A percentile compares a stretch with the other conserved stretches of the same genome.
These are phyloP conservation scores for Anisognathus igniventris DNA, from an alignment of 2,797 vertebrate genomes.

Conservation along the genomic window DNA sequence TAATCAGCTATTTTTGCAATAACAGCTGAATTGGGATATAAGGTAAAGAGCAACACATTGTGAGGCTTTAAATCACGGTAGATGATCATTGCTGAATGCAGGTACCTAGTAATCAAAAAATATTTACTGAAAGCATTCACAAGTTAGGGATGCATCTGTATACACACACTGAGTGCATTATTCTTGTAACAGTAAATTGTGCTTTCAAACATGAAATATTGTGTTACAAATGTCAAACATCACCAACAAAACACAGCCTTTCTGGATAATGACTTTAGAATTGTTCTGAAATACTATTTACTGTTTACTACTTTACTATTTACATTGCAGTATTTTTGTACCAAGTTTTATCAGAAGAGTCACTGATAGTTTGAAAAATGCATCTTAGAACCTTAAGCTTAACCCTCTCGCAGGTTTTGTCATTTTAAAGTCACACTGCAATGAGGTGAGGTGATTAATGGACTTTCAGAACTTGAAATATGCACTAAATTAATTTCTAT, in stretches of 20 bases:
- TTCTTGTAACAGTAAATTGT: neutral
- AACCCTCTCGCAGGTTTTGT: neutral
- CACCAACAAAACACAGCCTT: neutral
- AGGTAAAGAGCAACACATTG: slow-evolving; percentile 92
- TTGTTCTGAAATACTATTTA: neutral
- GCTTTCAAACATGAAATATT: neutral
- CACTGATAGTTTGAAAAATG: neutral
- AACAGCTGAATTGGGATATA: slow-evolving; percentile 88
- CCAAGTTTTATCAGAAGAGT: neutral
- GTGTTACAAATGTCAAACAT: neutral
- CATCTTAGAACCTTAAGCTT: neutral
- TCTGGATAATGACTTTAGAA: neutral
- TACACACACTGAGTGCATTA: neutral
- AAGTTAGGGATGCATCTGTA: neutral
- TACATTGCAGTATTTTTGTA: neutral
- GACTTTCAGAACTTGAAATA: neutral
- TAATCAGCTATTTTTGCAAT: slow-evolving; percentile 98
- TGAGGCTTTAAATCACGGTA: slow-evolving; percentile 97
- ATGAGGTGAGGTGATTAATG: neutral
- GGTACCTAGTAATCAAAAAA: slow-evolving; percentile 78
- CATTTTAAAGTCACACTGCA: neutral
- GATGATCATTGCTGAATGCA: slow-evolving; percentile 95
- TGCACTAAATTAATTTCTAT: neutral
- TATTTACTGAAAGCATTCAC: neutral
- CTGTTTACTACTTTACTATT: neutral